Base-by-base conservation (phyloP, 2,888 invertebrate species). In the Escarpia spicata region DNA sequence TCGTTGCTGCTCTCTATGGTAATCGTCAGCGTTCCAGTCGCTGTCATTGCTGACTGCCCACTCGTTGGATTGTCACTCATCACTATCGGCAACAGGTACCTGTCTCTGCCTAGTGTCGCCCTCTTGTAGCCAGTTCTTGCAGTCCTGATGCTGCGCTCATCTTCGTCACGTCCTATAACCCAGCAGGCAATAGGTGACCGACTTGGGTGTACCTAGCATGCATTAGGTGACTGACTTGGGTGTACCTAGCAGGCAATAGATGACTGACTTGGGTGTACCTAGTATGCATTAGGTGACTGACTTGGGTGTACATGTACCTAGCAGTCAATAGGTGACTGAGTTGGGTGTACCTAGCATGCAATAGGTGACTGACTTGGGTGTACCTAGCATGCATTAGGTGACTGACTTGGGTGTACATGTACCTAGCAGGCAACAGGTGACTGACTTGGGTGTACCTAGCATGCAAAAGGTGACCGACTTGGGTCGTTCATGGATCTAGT, bases 1-100 rank as follows among this genome's bases (percentile, higher is more conserved):
- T 99, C 99, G 96, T 99, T 99, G 31, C 98, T 98, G 97, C 99
- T 99, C 44, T 99, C 99, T 95, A 99, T 99, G 92, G 99, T 98
- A 43, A 99, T 98, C 0, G 99, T 99, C 75, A 99, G 97, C 0
- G 99, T 99, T 95, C 98, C 98, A 19, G 99, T 99, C 93, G 99
- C 99, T 26, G 98, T 98, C 98, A 94, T 94, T 15, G 91, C 9
- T 10, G 90, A 0, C 43, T 91, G 60, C 1, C 91, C 60, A 43
- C 92, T 92, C 3, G 43, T 43, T 75, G 92, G 93, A 90, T 44
- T 92, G 92, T 92, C 92, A 15, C 43, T n/a, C 92, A 92, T 92
- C 6, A 15, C 58, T 9, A 94, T 92, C 26, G 93, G 89, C 10
- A 94, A 92, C 90, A 92, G 91, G 92, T 94, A 94, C 12, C 91